Percentiles rank a stretch among this genome's conserved stretches.
Conservation (phyloP, 2,797 vertebrate species). For the Smutsia gigantea region DNA sequence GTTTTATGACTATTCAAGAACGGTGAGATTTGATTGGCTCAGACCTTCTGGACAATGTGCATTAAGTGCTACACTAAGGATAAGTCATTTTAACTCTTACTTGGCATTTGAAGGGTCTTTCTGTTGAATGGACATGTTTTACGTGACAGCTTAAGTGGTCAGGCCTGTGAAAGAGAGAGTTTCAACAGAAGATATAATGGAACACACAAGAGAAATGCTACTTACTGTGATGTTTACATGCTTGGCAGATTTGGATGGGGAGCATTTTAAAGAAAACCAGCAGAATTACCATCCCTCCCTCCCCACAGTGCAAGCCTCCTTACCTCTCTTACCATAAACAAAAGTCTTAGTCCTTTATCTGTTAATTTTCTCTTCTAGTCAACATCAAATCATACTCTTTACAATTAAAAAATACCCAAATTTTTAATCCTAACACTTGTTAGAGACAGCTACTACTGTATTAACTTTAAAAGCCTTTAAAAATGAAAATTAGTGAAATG, state of each 20-base stretch:
- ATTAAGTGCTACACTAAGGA: slow-evolving; percentile 73
- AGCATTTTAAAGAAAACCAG: slow-evolving; percentile 54
- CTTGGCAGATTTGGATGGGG: slow-evolving; percentile 40
- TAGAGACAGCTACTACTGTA: slow-evolving; percentile 37
- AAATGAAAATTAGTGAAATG: slow-evolving; percentile 62
- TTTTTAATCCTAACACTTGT: slow-evolving; percentile 53
- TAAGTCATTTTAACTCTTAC: slow-evolving; percentile 92
- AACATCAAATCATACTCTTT: slow-evolving; percentile 61
- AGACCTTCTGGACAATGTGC: slow-evolving; percentile 60
- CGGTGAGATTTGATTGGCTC: slow-evolving; percentile 59
- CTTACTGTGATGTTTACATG: slow-evolving; percentile 56
- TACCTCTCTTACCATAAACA: slow-evolving; percentile 54
- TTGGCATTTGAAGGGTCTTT: slow-evolving; percentile 99
- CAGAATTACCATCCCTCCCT: slow-evolving; percentile 44
- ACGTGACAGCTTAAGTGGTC: slow-evolving; percentile 99
- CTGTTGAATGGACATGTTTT: slow-evolving; percentile 99
- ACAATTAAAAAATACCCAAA: slow-evolving; percentile 52
- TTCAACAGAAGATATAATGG: slow-evolving; percentile 81
- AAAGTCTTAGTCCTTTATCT: slow-evolving; percentile 19
- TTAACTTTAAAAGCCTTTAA: slow-evolving; percentile 57
- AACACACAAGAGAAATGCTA: slow-evolving; percentile 74
- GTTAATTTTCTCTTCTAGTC: slow-evolving; percentile 40
- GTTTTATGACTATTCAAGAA: slow-evolving; percentile 68
- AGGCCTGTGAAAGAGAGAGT: slow-evolving; percentile 90
- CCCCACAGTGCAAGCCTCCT: slow-evolving; percentile 64